Conservation (phyloP, 2,888 invertebrate genomes). For the Chromoteleia sp. region DNA sequence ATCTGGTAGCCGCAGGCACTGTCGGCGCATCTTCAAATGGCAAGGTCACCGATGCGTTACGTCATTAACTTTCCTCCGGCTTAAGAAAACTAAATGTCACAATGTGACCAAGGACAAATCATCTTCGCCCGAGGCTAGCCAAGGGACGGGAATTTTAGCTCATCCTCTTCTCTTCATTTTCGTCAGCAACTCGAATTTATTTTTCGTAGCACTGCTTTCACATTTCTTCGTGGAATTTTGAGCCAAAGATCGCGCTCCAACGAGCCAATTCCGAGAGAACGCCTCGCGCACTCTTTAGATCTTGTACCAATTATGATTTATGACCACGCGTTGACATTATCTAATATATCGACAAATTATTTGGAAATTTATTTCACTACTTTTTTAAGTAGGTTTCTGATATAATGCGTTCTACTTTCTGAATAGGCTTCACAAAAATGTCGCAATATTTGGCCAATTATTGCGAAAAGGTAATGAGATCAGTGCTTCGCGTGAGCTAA, state of each 20-base stretch:
- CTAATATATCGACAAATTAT: conserved; percentile 18
- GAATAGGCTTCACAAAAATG: background rate
- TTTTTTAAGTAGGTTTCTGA: conserved; percentile 10
- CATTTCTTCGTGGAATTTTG: conserved; percentile 49
- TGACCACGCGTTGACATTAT: conserved; percentile 10
- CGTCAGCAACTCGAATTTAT: background rate
- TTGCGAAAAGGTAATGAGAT: conserved; percentile 5
- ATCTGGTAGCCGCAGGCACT: conserved; percentile 70
- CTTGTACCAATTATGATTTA: conserved; percentile 45
- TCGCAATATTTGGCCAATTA: background rate
- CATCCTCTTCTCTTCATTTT: conserved; percentile 16
- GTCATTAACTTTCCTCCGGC: conserved; percentile 72
- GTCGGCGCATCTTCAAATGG: conserved; percentile 74
- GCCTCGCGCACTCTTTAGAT: conserved; percentile 1
- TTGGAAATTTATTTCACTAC: conserved; percentile 20
- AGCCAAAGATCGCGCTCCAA: background rate
- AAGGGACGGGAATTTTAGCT: conserved; percentile 40
- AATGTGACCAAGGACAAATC: conserved; percentile 71
- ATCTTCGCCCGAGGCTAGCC: conserved; percentile 60
- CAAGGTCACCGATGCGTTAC: conserved; percentile 72
- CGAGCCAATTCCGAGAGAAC: background rate
- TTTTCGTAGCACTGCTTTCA: conserved; percentile 23
- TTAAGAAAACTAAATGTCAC: conserved; percentile 73
- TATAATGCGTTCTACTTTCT: conserved; percentile 11
- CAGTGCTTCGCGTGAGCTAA: no score